A percentile compares a stretch with the other conserved stretches of the same genome.
These are phyloP conservation scores for Cylas formicarius DNA, from an alignment of 1,140 invertebrate genomes.

Conservation along the genomic window DNA sequence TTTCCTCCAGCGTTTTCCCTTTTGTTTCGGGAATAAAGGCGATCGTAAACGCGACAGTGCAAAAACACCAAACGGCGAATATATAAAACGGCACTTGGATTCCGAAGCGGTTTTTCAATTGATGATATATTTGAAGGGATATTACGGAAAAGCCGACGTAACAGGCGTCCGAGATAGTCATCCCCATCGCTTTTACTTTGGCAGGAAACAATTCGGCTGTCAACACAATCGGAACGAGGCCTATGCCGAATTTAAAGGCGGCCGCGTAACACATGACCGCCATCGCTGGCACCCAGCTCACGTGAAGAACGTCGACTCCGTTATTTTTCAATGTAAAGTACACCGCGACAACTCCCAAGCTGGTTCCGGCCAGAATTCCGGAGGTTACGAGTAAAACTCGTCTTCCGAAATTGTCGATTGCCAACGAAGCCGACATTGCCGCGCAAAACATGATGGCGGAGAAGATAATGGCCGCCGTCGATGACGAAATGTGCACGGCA, in stretches of 20 bases:
- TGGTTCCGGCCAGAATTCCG: constrained; percentile 22
- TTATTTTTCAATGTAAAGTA: constrained; percentile 32
- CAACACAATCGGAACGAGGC: constrained; percentile 62
- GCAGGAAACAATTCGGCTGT: constrained; percentile 61
- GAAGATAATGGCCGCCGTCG: constrained; percentile 40
- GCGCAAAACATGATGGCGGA: constrained; percentile 36
- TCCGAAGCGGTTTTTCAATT: constrained; percentile 44
- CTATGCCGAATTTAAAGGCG: constrained; percentile 32
- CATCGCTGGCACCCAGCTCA: constrained; percentile 27
- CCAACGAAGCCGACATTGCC: constrained; percentile 33
- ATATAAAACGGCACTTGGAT: constrained; percentile 57
- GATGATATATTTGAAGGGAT: constrained; percentile 57
- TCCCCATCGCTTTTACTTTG: constrained; percentile 48
- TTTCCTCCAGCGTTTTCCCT: constrained; percentile 68
- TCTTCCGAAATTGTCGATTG: constrained; percentile 43
- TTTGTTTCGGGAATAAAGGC: constrained; percentile 70
- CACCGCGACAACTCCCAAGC: constrained; percentile 24
- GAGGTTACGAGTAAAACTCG: constrained; percentile 41
- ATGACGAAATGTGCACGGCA: constrained; percentile 26
- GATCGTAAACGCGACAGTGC: constrained; percentile 56
- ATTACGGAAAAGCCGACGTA: constrained; percentile 49
- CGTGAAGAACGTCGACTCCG: constrained; percentile 15
- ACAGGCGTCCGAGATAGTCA: constrained; percentile 34
- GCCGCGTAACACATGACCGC: constrained; percentile 30
- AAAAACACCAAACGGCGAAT: constrained; percentile 53